These are phyloP conservation scores for Nymphalis io DNA, from an alignment of 1,140 invertebrate genomes.

Conservation along the genomic window DNA sequence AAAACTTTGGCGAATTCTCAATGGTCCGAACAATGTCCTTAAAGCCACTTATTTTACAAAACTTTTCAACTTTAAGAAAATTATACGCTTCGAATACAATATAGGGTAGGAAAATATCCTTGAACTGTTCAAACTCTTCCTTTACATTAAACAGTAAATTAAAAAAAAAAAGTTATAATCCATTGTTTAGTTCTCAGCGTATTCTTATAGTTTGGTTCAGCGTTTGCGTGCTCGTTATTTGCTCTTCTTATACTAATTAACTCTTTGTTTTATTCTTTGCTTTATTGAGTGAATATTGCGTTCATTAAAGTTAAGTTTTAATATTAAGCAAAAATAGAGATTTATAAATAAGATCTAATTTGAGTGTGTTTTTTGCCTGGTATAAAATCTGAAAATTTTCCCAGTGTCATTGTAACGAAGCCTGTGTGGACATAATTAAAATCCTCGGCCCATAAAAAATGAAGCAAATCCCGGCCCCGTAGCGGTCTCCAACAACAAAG, in stretches of 20 bases:
- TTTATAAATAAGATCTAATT: slow-evolving; percentile 12
- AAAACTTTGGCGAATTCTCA: slow-evolving; percentile 29
- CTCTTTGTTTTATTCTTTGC: slow-evolving; percentile 19
- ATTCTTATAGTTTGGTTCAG: slow-evolving; percentile 18
- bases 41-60: slow-evolving; percentile 32
- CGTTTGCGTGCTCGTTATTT: slow-evolving; percentile 30
- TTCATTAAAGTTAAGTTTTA: slow-evolving; percentile 1
- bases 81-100: slow-evolving; percentile 29
- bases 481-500: slow-evolving; percentile 25
- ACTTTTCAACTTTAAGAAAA: slow-evolving; percentile 28
- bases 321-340: background rate
- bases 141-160: slow-evolving; percentile 32
- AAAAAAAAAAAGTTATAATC: slow-evolving; percentile 25
- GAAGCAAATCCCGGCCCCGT: slow-evolving; percentile 12
- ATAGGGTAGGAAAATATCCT: slow-evolving; percentile 19
- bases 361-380: slow-evolving; percentile 8
- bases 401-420: slow-evolving; percentile 15
- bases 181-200: slow-evolving; percentile 28
- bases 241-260: slow-evolving; percentile 31
- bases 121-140: slow-evolving; percentile 14
- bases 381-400: slow-evolving; percentile 5
- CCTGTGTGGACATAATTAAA: slow-evolving; percentile 28
- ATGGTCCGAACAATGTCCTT: slow-evolving; percentile 27
- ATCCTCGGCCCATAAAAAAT: slow-evolving; percentile 28
- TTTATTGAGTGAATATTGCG: slow-evolving; percentile 8